phyloP scores from a whole-genome alignment of 2,888 invertebrate genomes.

The Pollenia amentaria region DNA sequence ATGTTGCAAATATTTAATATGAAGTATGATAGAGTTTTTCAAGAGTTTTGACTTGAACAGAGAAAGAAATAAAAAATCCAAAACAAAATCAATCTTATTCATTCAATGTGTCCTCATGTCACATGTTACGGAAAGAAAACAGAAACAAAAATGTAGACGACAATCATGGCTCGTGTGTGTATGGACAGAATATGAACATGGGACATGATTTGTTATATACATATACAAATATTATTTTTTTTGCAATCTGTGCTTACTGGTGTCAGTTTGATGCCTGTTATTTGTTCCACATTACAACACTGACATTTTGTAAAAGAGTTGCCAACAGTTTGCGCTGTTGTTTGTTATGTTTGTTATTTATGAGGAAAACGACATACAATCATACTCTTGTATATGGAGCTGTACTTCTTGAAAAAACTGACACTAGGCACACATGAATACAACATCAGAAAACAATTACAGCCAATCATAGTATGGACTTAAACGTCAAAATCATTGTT shows the following conservation, averaged over 20 bases:
- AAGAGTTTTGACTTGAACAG: slow-evolving; percentile 33
- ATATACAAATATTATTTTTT: neutral
- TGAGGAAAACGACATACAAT: slow-evolving; percentile 18
- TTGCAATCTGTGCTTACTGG: slow-evolving; percentile 60
- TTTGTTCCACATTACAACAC: slow-evolving; percentile 59
- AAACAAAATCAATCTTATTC: slow-evolving; percentile 72
- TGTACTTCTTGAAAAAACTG: slow-evolving; percentile 57
- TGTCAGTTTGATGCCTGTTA: slow-evolving; percentile 71
- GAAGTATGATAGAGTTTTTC: slow-evolving; percentile 49
- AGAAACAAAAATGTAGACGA: slow-evolving; percentile 51
- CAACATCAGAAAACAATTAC: slow-evolving; percentile 20
- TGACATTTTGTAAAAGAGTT: slow-evolving; percentile 66
- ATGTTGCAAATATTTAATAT: slow-evolving; percentile 46
- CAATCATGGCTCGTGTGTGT: slow-evolving; percentile 56
- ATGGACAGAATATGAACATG: slow-evolving; percentile 28
- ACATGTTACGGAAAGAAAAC: slow-evolving; percentile 64
- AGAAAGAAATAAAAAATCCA: slow-evolving; percentile 16
- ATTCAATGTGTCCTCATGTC: slow-evolving; percentile 73
- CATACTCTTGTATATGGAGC: slow-evolving; percentile 19
- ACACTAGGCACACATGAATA: slow-evolving; percentile 35
- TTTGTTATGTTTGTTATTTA: slow-evolving; percentile 16
- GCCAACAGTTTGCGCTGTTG: slow-evolving; percentile 57
- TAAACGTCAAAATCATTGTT: slow-evolving; percentile 17
- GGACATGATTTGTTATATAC: slow-evolving; percentile 33
- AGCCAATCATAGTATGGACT: slow-evolving; percentile 38